A percentile compares a stretch with the other conserved stretches of the same genome.
Conservation (phyloP, 2,113 vertebrate genomes). For the Axis porcinus region DNA sequence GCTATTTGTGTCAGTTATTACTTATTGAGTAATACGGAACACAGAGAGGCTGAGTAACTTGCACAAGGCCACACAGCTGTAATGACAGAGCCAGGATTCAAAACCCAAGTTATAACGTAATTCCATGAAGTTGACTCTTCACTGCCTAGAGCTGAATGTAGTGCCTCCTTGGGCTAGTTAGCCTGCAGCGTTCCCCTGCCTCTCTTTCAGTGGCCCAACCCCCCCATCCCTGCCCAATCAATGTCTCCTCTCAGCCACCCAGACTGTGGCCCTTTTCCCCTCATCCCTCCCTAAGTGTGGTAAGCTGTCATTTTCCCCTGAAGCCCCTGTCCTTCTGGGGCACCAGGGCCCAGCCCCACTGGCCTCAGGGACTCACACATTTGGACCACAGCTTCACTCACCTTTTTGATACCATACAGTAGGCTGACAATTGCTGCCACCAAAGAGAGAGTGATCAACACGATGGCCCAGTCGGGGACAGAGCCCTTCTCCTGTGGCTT, state of each 20-base stretch:
- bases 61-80: background rate
- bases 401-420: background rate
- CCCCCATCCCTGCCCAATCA: background rate
- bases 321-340: background rate
- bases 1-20: background rate
- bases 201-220: background rate
- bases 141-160: background rate
- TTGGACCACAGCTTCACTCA: background rate
- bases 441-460: background rate
- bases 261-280: background rate
- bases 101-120: background rate
- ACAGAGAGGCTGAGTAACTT: background rate
- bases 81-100: background rate
- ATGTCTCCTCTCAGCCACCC: background rate
- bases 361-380: background rate
- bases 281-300: background rate
- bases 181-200: background rate
- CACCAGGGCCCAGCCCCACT: background rate
- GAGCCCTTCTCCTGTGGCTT: background rate
- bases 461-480: slow-evolving; percentile 16
- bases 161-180: background rate
- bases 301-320: background rate
- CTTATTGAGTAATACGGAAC: background rate
- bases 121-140: background rate
- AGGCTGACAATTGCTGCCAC: background rate